Evolutionary conservation across 2,797 vertebrate species (phyloP), one percentile per base, ranked within the genome.

Genomic region (Channallabes apus): DNA sequence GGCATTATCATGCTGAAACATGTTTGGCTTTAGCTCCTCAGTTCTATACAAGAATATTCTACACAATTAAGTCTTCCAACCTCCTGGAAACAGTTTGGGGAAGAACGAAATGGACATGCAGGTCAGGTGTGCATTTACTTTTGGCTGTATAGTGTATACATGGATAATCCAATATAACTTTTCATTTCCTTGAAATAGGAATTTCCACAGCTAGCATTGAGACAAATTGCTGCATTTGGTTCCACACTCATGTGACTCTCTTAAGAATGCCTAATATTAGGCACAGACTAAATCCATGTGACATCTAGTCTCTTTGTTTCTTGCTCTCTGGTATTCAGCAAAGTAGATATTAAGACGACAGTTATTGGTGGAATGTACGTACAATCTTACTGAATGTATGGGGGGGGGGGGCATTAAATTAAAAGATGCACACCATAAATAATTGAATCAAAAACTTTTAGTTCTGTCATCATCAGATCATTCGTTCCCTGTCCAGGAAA

Each of bases 261-360:
- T 65, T 15, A 76, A 76, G 82, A 83, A 61, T 59, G 38, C 32
- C 56, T 32, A 29, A 41, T 72, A 73, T 62, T 73, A 83, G 82
- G 15, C 69, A 7, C n/a, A 61, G 32, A 35, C 20, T 32, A 78
- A 77, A 69, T 56, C 71, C 82, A 24, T 83, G 72, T 76, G 72
- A 76, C 71, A 67, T 83, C 58, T 35, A 41, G 76, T 41, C 54
- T 32, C 27, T 72, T 32, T 61, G 29, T 61, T 17, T 65, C 24
- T 29, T 4, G 2, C 41, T 56, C 6, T 24, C 41, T 76, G 75
- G 38, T 79, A 68, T 78, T 69, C 73, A 78, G 46, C 12, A 56
- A 65, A 67, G 82, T 56, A 84, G 61, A 32, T 58, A 72, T 61
- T 85, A 80, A 80, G 54, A 71, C 38, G 82, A 62, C 71, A 76